Evolutionary conservation across 1,140 invertebrate species (phyloP), one percentile per base, ranked within the genome.

Genomic region (Pararge aegeria): DNA sequence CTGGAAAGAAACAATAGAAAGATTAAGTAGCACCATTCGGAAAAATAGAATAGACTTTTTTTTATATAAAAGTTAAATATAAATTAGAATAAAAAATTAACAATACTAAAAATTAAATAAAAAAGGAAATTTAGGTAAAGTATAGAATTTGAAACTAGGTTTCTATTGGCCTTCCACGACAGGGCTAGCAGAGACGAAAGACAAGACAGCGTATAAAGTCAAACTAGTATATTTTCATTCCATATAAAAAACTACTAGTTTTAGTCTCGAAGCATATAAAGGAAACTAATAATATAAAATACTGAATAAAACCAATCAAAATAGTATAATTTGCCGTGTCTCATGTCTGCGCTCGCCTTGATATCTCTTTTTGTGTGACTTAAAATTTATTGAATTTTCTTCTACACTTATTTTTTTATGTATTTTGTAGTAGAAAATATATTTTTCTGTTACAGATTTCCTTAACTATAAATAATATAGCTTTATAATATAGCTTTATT

Each of bases 1-100:
- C 80, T 81, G 75, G 75, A 76, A 62, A 71, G 65, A 79, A 80
- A 68, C 70, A 77, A 73, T 81, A 76, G 64, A 58, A 73, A 61
- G 63, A 66, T 69, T 56, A 66, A 20, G 59, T 86, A 88, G 85
- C 85, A 88, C 85, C 85, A 84, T 82, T 73, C 75, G 69, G 78
- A 88, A 71, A 76, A 71, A 65, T 70, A 67, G 71, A 44, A 60
- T 73, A 70, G 60, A 76, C 0, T 12, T 37, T 49, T 49, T 49
- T 61, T 59, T 53, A n/a, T 46, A 53, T 67, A 61, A 75, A 71
- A 58, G 70, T 71, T 58, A 58, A 63, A 63, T 64, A 59, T 34
- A 59, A 58, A 53, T n/a, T n/a, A n/a, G n/a, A 34, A 60, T 34
- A 19, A 49, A 61, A 55, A 61, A 61, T 42, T 51, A 62, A 62